These are phyloP conservation scores for Lymantria monacha DNA, from an alignment of 2,888 invertebrate genomes.

Conservation along the genomic window DNA sequence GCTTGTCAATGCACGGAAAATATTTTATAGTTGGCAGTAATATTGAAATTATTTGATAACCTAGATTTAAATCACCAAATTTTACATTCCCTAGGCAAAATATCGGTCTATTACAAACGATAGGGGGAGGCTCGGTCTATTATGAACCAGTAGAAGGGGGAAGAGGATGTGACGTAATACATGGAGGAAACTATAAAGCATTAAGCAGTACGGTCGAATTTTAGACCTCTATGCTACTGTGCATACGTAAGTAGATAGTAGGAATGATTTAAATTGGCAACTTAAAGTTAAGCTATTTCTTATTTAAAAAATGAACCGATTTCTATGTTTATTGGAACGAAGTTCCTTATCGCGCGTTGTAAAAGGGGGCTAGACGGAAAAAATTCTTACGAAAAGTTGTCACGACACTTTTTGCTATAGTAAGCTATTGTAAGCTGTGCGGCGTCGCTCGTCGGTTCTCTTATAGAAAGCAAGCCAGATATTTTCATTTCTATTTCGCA, in stretches of 20 bases:
- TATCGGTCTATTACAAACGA: not conserved
- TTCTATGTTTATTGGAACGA: too few relatives aligned
- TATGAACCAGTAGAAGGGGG: not conserved
- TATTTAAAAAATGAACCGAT: too few relatives aligned
- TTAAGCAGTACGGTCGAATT: constrained; percentile 45
- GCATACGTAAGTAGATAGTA: constrained; percentile 37
- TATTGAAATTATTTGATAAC: not conserved
- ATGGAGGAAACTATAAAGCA: constrained; percentile 55
- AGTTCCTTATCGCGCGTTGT: too few relatives aligned
- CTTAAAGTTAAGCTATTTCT: too few relatives aligned
- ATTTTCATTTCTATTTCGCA: too few relatives aligned
- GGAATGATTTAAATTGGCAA: constrained; percentile 23
- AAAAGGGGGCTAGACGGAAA: too few relatives aligned
- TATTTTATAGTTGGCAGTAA: not conserved
- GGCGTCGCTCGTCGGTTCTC: too few relatives aligned
- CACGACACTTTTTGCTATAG: too few relatives aligned
- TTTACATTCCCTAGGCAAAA: constrained; percentile 5
- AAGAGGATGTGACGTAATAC: constrained; percentile 40
- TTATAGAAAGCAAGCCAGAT: too few relatives aligned
- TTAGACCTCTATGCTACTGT: constrained; percentile 36
- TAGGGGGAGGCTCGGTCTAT: not conserved
- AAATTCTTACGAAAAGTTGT: too few relatives aligned
- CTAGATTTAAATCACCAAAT: constrained; percentile 6
- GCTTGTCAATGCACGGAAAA: not conserved
- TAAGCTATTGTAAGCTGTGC: too few relatives aligned